These are phyloP conservation scores for Sebastiscus albofasciatus DNA, from an alignment of 2,797 vertebrate species.

Conservation along the genomic window DNA sequence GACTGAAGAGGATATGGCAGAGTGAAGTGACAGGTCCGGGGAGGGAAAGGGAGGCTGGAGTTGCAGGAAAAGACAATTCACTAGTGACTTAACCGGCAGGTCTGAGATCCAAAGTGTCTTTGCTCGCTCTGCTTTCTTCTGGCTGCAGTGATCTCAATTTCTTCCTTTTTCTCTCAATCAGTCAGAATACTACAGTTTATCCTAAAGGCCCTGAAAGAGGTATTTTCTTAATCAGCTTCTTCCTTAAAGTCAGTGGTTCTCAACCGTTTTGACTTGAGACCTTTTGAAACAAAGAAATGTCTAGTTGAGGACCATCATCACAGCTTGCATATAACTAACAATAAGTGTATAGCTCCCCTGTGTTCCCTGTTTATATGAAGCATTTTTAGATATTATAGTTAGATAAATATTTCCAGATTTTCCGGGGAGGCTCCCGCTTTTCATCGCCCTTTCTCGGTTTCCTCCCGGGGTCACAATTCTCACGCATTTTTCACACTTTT, in stretches of 20 bases:
- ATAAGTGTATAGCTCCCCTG: neutral
- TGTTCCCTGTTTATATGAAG: neutral
- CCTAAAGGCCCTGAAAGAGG: neutral
- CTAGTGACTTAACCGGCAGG: constrained; percentile 67
- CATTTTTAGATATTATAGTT: neutral
- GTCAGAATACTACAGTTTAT: neutral
- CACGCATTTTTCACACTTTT: too few relatives aligned
- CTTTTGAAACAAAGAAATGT: neutral
- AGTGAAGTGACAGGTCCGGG: constrained; percentile 59
- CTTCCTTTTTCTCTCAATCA: constrained; percentile 12
- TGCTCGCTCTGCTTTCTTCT: neutral
- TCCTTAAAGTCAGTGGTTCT: neutral
- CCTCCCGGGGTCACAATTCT: too few relatives aligned
- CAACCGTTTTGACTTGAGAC: neutral
- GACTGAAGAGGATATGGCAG: constrained; percentile 61
- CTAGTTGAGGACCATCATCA: too few relatives aligned
- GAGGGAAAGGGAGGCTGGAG: constrained; percentile 36
- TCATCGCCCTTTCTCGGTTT: too few relatives aligned
- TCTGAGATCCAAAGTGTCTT: constrained; percentile 47
- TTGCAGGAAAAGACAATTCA: constrained; percentile 52
- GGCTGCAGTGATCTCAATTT: constrained; percentile 15
- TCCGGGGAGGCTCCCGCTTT: too few relatives aligned
- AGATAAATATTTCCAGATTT: too few relatives aligned
- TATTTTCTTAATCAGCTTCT: neutral
- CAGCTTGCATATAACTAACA: neutral